These are phyloP conservation scores for rabbit (Oryctolagus cuniculus) DNA, from an alignment of 2,113 vertebrate species.

Conservation along the genomic window mOryCun1.1 NC_091445.1:16332001-16332500, in stretches of 20 bases:
- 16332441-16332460: not conserved
- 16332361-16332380: slow-evolving; percentile 17
- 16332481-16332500: slow-evolving; percentile 39
- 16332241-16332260: slow-evolving; percentile 65
- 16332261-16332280: slow-evolving; percentile 48
- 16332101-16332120: slow-evolving; percentile 44
- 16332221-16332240: slow-evolving; percentile 32
- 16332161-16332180: slow-evolving; percentile 59
- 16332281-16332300: slow-evolving; percentile 64
- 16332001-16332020: slow-evolving; percentile 17
- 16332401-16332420: slow-evolving; percentile 47
- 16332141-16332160: slow-evolving; percentile 71
- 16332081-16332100: slow-evolving; percentile 60
- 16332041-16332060: slow-evolving; percentile 46
- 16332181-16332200: slow-evolving; percentile 50
- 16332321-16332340: slow-evolving; percentile 14
- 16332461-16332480: not conserved
- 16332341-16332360: slow-evolving; percentile 66
- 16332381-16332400: not conserved
- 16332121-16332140: slow-evolving; percentile 57
- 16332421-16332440: slow-evolving; percentile 9
- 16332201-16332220: slow-evolving; percentile 65
- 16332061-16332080: slow-evolving; percentile 53
- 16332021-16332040: slow-evolving; percentile 38
- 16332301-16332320: slow-evolving; percentile 59